These are phyloP conservation scores for Holotrichia oblita DNA, from an alignment of 1,140 invertebrate species.

Conservation along the genomic window DNA sequence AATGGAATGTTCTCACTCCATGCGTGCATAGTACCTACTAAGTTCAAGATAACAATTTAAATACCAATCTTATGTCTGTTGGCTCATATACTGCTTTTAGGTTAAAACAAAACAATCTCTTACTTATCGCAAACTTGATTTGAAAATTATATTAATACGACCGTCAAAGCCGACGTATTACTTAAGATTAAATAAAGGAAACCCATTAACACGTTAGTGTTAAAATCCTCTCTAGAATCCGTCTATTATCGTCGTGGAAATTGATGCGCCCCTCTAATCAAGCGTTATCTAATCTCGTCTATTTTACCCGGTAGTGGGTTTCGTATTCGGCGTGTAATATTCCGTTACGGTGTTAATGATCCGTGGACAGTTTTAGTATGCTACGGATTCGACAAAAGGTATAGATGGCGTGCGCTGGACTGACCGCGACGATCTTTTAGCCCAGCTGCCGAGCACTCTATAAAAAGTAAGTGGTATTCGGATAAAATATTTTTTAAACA, in stretches of 20 bases:
- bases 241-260: constrained; percentile 7
- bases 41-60: background rate
- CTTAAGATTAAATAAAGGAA: constrained; percentile 31
- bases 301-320: constrained; percentile 21
- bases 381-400: constrained; percentile 24
- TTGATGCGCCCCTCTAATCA: constrained; percentile 18
- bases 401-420: constrained; percentile 28
- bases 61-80: background rate
- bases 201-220: constrained; percentile 28
- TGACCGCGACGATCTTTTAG: constrained; percentile 32
- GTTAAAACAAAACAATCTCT: background rate
- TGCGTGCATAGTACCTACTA: background rate
- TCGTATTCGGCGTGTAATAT: background rate
- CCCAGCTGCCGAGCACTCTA: constrained; percentile 54
- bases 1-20: constrained; percentile 1
- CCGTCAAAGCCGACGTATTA: constrained; percentile 15
- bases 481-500: constrained; percentile 62
- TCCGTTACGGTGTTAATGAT: constrained; percentile 20
- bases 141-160: constrained; percentile 29
- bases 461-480: constrained; percentile 58
- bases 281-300: constrained; percentile 25
- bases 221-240: constrained; percentile 13
- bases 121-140: constrained; percentile 1
- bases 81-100: background rate
- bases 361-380: constrained; percentile 25